Percentiles rank a stretch among this genome's conserved stretches.
phyloP scores from a whole-genome alignment of 2,888 invertebrate species.

The Chaetogeoica ovagalla region DNA sequence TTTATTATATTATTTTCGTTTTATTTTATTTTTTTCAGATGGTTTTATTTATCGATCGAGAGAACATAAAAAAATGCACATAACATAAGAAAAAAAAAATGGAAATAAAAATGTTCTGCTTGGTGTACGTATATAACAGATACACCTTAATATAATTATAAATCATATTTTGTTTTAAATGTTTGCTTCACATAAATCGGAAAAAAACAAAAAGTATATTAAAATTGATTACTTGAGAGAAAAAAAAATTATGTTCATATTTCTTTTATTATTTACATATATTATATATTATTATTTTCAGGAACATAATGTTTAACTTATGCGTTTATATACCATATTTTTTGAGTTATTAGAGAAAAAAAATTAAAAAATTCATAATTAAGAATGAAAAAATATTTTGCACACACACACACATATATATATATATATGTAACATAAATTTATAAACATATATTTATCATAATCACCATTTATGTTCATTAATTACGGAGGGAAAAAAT shows the following conservation, averaged over 20 bases:
- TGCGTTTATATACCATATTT: slow-evolving; percentile 12
- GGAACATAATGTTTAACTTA: slow-evolving; percentile 47
- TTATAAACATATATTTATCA: slow-evolving; percentile 35
- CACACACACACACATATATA: slow-evolving; percentile 7
- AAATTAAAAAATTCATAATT: slow-evolving; percentile 25
- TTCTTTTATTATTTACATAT: slow-evolving; percentile 50
- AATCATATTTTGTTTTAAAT: background rate
- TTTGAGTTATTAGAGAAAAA: slow-evolving; percentile 6
- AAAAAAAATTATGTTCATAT: slow-evolving; percentile 37
- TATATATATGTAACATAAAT: slow-evolving; percentile 31
- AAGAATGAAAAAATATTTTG: slow-evolving; percentile 34
- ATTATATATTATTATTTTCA: slow-evolving; percentile 10
- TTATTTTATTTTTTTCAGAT: slow-evolving; percentile 3
- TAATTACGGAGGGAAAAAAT: slow-evolving; percentile 36
- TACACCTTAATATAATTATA: too few species aligned
- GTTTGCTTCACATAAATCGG: slow-evolving; percentile 15
- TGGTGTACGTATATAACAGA: background rate
- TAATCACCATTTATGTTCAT: slow-evolving; percentile 23
- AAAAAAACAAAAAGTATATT: slow-evolving; percentile 26
- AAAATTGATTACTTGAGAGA: slow-evolving; percentile 27
- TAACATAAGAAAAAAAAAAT: background rate
- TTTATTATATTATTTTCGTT: slow-evolving; percentile 15
- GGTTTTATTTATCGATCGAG: background rate
- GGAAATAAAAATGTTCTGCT: background rate
- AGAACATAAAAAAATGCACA: background rate